Evolutionary conservation across 53 echinoderm and acorn worm species (phyloP).

Genomic region (Hippasteria phrygiana): DNA sequence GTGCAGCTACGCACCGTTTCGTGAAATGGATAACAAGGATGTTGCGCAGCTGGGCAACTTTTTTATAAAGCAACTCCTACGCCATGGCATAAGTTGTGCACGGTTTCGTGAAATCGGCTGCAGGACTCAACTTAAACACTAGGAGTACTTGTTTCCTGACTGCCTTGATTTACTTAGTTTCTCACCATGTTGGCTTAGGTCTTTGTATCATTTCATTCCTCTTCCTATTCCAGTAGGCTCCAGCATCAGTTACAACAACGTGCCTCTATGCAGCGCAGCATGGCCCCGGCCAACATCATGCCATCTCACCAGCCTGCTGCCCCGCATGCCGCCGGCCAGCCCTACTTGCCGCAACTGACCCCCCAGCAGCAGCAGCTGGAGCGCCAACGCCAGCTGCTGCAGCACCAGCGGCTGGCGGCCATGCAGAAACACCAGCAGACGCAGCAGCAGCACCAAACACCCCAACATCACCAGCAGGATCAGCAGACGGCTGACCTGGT

Average conservation of each 20-base stretch:
- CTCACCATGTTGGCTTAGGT: neutral
- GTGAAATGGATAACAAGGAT: too few species aligned
- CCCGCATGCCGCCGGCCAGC: conserved; percentile 50
- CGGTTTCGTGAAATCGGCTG: too few species aligned
- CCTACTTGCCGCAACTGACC: conserved; percentile 38
- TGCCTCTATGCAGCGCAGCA: conserved; percentile 33
- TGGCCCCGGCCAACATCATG: conserved; percentile 20
- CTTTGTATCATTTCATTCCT: neutral
- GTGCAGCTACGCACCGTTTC: too few species aligned
- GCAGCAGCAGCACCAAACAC: conserved; percentile 15
- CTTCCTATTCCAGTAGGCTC: neutral
- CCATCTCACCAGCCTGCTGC: conserved; percentile 40
- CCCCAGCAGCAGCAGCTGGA: conserved; percentile 19
- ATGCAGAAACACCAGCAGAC: conserved; percentile 49
- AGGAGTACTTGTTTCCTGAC: too few species aligned
- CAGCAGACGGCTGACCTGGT: conserved; percentile 68
- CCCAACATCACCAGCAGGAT: conserved; percentile 60
- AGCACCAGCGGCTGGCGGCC: conserved; percentile 44
- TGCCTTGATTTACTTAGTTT: too few species aligned
- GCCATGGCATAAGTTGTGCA: too few species aligned
- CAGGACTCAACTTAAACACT: too few species aligned
- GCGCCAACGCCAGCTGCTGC: conserved; percentile 14
- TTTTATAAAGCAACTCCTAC: too few species aligned
- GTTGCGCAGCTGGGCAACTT: too few species aligned
- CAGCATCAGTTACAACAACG: conserved; percentile 60